Evolutionary conservation across 2,888 invertebrate genomes (phyloP), one percentile per base, ranked within the genome.

Genomic region (Mythimna loreyi): DNA sequence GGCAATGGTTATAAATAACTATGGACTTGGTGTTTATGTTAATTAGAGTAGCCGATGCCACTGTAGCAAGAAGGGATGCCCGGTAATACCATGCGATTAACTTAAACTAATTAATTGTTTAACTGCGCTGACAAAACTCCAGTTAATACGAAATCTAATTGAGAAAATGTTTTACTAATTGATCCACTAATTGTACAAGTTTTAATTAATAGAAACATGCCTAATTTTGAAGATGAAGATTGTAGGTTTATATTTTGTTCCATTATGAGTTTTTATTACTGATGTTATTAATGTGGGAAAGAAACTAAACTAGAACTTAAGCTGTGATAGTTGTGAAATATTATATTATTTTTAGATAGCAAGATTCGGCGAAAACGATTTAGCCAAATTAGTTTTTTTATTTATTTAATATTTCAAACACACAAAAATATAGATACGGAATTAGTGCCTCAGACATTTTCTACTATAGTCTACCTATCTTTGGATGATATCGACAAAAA

Each of bases 11-110:
- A 91, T 90, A 92, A 91, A 92, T 91, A 91, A 88, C 87, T 87
- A 83, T 82, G 81, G 86, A 84, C 84, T 79, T 89, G 87, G 90
- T 94, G 93, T 94, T 94, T 94, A 95, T 94, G 94, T 93, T 94
- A 94, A 95, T 95, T 94, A 93, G 93, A 89, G 83, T 90, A 86
- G 88, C 82, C 88, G 86, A 89, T 89, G 93, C 93, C 91, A 93
- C 93, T 91, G 94, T 89, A 85, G 80, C 81, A 79, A 85, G 83
- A 70, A 77, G 70, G 75, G 52, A 72, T 82, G 87, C 57, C 81
- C 62, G 77, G 84, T 86, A 76, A 68, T 72, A 82, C 79, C 53
- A 45, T 60, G 25, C 43, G 58, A 78, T 76, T 72, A 79, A 74
- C 58, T 63, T 62, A 45, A 56, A 75, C 77, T 78, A 77, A 69